Conservation (phyloP, 2,113 vertebrate species). For the Triplophysa dalaica region DNA sequence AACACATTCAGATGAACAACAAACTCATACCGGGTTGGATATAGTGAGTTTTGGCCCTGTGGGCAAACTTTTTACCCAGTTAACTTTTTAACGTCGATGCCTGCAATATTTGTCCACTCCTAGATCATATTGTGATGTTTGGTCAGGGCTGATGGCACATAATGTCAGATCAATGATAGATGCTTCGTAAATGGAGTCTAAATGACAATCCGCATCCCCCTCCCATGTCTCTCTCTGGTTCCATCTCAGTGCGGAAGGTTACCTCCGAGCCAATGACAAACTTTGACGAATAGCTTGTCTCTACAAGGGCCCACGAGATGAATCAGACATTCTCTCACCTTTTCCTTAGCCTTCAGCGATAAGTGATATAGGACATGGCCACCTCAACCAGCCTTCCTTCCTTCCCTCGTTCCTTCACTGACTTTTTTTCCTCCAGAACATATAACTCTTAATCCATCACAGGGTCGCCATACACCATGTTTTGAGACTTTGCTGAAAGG, state of each 20-base stretch:
- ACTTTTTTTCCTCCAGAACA: slow-evolving; percentile 25
- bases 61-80: slow-evolving; percentile 19
- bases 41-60: background rate
- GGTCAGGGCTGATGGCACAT: slow-evolving; percentile 72
- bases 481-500: slow-evolving; percentile 55
- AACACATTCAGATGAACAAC: too few relatives aligned
- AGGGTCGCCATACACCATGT: slow-evolving; percentile 43
- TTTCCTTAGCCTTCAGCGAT: slow-evolving; percentile 71
- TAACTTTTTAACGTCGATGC: slow-evolving; percentile 24
- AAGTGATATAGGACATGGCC: slow-evolving; percentile 77
- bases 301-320: slow-evolving; percentile 73
- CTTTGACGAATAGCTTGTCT: slow-evolving; percentile 80
- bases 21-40: background rate
- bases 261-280: slow-evolving; percentile 80
- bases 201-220: slow-evolving; percentile 64
- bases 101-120: slow-evolving; percentile 48
- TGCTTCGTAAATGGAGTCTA: slow-evolving; percentile 77
- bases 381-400: slow-evolving; percentile 55
- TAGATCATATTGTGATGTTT: slow-evolving; percentile 73
- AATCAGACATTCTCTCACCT: slow-evolving; percentile 80
- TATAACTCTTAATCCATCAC: slow-evolving; percentile 54
- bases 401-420: slow-evolving; percentile 53
- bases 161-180: slow-evolving; percentile 74
- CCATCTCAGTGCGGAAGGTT: slow-evolving; percentile 71
- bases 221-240: slow-evolving; percentile 70